phyloP scores from a whole-genome alignment of 2,888 invertebrate genomes.

The Acanthosoma haemorrhoidale region DNA sequence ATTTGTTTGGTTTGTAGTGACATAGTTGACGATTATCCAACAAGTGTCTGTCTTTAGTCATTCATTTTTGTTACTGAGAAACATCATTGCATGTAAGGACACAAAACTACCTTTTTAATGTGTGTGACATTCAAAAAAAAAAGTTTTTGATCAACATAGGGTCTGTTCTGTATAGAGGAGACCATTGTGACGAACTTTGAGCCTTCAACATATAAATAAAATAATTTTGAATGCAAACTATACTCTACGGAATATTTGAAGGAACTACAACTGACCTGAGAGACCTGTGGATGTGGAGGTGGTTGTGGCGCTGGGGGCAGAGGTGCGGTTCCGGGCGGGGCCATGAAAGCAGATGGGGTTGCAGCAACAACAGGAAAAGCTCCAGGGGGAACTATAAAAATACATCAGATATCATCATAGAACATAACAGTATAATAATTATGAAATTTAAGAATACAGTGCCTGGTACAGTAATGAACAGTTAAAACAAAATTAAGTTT shows the following conservation, averaged over 20 bases:
- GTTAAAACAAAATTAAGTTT: background rate
- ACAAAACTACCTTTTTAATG: too few relatives aligned
- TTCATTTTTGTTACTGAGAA: too few relatives aligned
- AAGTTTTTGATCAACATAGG: too few relatives aligned
- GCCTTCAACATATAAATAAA: too few relatives aligned
- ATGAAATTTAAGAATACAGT: background rate
- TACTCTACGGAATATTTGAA: background rate
- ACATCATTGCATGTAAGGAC: too few relatives aligned
- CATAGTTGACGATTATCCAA: too few relatives aligned
- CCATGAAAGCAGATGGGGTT: conserved; percentile 39
- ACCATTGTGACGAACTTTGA: too few relatives aligned
- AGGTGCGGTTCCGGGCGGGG: conserved; percentile 38
- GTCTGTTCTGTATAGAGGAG: too few relatives aligned
- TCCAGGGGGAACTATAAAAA: conserved; percentile 36
- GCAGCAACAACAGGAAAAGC: conserved; percentile 40
- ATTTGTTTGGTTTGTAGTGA: too few relatives aligned
- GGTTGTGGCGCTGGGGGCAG: conserved; percentile 49
- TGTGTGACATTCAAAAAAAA: too few relatives aligned
- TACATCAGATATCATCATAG: background rate
- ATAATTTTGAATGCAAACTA: too few relatives aligned
- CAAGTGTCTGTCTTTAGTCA: too few relatives aligned
- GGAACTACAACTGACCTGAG: conserved; percentile 26
- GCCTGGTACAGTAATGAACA: background rate
- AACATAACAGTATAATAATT: background rate
- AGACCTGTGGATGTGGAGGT: conserved; percentile 44